phyloP scores from a whole-genome alignment of 2,113 vertebrate genomes.

The Zosterops pallidus region DNA sequence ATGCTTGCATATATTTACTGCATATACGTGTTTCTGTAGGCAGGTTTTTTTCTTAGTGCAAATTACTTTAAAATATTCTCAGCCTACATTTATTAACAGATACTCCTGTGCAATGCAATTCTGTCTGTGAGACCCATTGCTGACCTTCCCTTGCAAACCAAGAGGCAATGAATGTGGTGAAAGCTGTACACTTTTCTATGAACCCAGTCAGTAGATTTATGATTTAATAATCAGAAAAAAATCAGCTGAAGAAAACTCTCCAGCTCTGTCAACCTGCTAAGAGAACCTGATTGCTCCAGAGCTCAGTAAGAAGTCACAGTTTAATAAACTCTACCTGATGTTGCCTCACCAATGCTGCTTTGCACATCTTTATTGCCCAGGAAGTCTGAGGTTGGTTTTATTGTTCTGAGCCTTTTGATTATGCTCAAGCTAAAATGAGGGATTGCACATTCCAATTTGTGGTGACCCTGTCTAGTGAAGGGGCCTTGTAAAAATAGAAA shows the following conservation, averaged over 20 bases:
- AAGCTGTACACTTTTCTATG: background rate
- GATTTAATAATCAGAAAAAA: constrained; percentile 30
- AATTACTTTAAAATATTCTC: background rate
- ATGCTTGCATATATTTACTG: background rate
- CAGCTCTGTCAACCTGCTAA: background rate
- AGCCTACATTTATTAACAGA: background rate
- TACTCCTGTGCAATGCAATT: background rate
- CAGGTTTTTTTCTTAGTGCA: background rate
- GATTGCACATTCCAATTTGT: background rate
- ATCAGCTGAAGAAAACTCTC: background rate
- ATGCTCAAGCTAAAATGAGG: background rate
- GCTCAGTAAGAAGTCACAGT: background rate
- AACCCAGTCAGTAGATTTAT: background rate
- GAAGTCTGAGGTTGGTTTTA: background rate
- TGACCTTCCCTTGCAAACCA: background rate
- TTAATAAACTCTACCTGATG: constrained; percentile 27
- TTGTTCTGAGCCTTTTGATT: background rate
- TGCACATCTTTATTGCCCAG: background rate
- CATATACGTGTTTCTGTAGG: background rate
- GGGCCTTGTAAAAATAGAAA: background rate
- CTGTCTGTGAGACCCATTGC: background rate
- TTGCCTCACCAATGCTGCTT: background rate
- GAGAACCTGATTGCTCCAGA: constrained; percentile 4
- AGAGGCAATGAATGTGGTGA: background rate
- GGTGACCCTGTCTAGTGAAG: background rate